Percentiles rank a stretch among this genome's conserved stretches.
phyloP scores from a whole-genome alignment of 2,888 invertebrate genomes.

The Caenorhabditis macrosperma region DNA sequence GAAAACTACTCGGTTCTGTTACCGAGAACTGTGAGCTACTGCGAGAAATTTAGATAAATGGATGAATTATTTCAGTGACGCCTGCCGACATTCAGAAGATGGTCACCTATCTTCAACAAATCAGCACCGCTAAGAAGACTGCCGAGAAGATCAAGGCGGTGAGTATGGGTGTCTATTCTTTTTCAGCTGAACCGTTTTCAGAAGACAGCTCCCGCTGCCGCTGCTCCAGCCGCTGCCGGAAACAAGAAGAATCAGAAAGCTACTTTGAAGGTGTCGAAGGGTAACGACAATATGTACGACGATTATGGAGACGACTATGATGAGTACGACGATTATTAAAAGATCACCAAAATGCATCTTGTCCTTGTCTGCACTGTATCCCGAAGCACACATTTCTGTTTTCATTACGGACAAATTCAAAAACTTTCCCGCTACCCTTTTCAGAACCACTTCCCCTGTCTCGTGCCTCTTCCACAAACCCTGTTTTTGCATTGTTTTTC shows the following conservation, averaged over 20 bases:
- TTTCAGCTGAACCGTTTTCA: no score
- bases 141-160: conserved; percentile 65
- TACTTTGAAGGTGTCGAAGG: conserved; percentile 57
- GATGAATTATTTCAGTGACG: conserved; percentile 68
- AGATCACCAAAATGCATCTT: no score
- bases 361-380: background rate
- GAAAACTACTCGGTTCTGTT: conserved; percentile 60
- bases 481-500: background rate
- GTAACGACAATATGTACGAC: conserved; percentile 60
- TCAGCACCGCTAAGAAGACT: conserved; percentile 69
- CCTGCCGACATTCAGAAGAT: conserved; percentile 70
- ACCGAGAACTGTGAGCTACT: conserved; percentile 66
- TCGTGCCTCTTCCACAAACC: background rate
- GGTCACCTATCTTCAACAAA: conserved; percentile 67
- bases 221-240: conserved; percentile 27
- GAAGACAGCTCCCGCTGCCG: conserved; percentile 42
- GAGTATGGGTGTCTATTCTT: background rate
- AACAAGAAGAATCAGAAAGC: conserved; percentile 61
- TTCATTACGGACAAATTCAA: conserved; percentile 9
- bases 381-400: conserved; percentile 34
- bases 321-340: conserved; percentile 62
- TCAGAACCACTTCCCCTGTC: background rate
- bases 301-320: conserved; percentile 63
- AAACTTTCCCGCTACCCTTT: background rate
- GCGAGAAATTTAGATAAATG: no score